Base-by-base conservation (phyloP, 2,113 vertebrate genomes). In the Nyctereutes procyonoides region DNA sequence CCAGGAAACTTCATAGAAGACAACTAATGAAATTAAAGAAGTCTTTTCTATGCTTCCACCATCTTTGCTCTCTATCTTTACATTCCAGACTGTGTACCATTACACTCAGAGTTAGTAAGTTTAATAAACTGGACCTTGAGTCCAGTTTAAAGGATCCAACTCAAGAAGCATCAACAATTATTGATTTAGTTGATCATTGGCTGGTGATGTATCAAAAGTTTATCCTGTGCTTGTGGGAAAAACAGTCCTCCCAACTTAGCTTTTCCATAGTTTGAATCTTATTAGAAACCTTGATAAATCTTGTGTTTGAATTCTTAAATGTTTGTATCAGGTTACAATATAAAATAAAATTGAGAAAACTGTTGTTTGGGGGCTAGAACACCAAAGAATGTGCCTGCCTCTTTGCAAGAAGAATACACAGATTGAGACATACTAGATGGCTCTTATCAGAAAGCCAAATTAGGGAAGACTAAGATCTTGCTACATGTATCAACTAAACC, bases 271-370 rank as follows among this genome's bases (percentile, higher is more conserved):
- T 88, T 84, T 43, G 56, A 77, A n/a, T 22, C 51, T 77, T 84
- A 69, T 73, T 32, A 79, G 12, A 95, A 53, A 30, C 26, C 69
- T 83, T 65, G 22, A 14, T 22, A 89, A 65, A 48, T 7, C 53
- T 58, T 93, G 0, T 26, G 60, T 86, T 79, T 74, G 65, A 81
- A 81, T 76, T 12, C 30, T 90, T 74, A 88, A 84, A 65, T 87
- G 35, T 67, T 76, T 51, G 48, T 90, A 58, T 81, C 3, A 58
- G 14, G 14, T 76, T 38, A 56, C 6, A 69, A 32, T 85, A 76
- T 80, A 80, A 94, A 67, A 63, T 88, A 76, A 95, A 96, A 76
- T 69, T 20, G 22, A 51, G 56, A n/a, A 77, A 73, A 65, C 32
- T 56, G 19, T 63, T 71, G 3, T 71, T 63, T 67, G 6, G 63